These are phyloP conservation scores for Pterocles burchelli DNA, from an alignment of 2,113 vertebrate species.

Conservation along the genomic window DNA sequence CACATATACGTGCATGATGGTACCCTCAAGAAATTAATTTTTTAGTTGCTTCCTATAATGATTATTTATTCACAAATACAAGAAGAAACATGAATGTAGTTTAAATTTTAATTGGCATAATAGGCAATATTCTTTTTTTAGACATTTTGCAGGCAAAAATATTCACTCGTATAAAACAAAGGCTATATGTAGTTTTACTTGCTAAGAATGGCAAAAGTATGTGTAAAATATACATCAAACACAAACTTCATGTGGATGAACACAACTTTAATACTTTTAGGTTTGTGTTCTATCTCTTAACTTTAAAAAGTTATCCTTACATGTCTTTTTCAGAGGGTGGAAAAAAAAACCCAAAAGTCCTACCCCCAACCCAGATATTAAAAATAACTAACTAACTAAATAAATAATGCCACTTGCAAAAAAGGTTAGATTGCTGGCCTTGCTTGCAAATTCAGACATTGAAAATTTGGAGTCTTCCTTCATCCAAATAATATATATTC, in stretches of 20 bases:
- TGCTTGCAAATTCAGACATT: conserved; percentile 46
- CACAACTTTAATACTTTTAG: neutral
- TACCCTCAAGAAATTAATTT: neutral
- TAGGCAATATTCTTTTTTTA: neutral
- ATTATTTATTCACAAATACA: neutral
- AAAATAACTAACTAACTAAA: neutral
- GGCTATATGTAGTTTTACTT: neutral
- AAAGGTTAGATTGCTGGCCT: conserved; percentile 24
- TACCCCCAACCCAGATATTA: neutral
- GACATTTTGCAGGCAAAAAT: neutral
- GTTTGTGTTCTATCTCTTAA: neutral
- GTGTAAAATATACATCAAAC: neutral
- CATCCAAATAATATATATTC: conserved; percentile 77
- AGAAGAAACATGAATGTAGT: neutral
- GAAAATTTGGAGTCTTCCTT: conserved; percentile 63
- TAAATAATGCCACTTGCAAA: neutral
- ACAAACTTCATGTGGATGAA: neutral
- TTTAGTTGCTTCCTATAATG: neutral
- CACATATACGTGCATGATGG: neutral
- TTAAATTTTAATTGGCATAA: neutral
- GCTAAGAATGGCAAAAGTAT: neutral
- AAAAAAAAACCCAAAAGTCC: neutral
- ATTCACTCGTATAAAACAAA: neutral
- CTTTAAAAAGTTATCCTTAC: neutral
- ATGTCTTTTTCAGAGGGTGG: neutral